Base-by-base conservation (phyloP, 2,888 invertebrate genomes). In the Leptopilina drosophilae region DNA sequence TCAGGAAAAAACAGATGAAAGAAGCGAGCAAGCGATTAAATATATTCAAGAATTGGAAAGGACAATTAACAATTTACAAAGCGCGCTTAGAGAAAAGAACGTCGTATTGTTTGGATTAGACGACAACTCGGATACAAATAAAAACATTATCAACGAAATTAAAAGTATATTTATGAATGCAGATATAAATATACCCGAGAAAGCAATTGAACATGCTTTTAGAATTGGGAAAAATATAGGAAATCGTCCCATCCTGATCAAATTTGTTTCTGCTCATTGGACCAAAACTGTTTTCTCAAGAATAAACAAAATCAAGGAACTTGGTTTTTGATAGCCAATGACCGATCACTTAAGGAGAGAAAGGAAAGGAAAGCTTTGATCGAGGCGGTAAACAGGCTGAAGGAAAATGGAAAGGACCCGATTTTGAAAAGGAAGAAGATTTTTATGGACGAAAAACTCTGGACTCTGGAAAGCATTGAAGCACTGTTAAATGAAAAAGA, bases 391-490 rank as follows among this genome's bases (percentile, higher is more conserved):
- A 59, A 1, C 14, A 14, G 14, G 15, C n/a, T 59, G 7, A 59
- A 59, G 15, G 59, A 59, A 15, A n/a, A 59, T 15, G 59, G n/a
- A 59, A 59, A 59, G 59, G 59, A 59, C n/a, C n/a, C 59, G 15
- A 59, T 59, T 59, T 59, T 59, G 59, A 59, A 59, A 59, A 59
- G 59, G n/a, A 59, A 59, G 6, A 59, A 59, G 59, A 59, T n/a
- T 15, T 59, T 15, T n/a, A 59, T 59, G 59, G 59, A 59, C 15
- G 59, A 15, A 59, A 59, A n/a, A 59, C 15, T 59, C 59, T 59
- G 59, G 59, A 59, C 59, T 15, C n/a, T 59, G n/a, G 59, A 59
- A n/a, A 59, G 59, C 15, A 59, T 59, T n/a, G 59, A 59, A n/a
- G 15, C 59, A n/a, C 59, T 15, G n/a, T 59, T 59, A 59, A 59